Percentiles rank a stretch among this genome's conserved stretches.
Conservation (phyloP, 2,113 vertebrate genomes). For the Pelusios castaneus region DNA sequence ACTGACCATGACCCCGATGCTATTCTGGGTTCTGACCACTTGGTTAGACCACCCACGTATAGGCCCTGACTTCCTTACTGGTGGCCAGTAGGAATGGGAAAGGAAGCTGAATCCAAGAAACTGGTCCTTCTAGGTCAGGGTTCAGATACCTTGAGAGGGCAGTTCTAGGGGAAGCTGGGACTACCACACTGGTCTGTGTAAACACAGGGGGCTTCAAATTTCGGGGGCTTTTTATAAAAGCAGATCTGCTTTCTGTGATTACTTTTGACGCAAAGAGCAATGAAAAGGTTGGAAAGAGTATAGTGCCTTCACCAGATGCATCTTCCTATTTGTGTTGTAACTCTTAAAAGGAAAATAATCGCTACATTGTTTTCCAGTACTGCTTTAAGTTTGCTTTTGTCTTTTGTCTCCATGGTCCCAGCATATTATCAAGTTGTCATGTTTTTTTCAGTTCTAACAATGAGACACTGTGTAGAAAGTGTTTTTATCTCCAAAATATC, state of each 20-base stretch:
- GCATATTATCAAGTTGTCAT: conserved; percentile 12
- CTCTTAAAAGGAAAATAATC: conserved; percentile 24
- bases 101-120: not conserved
- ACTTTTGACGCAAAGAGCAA: not conserved
- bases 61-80: not conserved
- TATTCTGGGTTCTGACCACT: not conserved
- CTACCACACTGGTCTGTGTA: not conserved
- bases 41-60: not conserved
- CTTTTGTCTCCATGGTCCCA: conserved; percentile 6
- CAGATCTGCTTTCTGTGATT: not conserved
- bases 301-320: not conserved
- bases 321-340: not conserved
- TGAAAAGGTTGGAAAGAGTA: not conserved
- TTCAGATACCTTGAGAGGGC: not conserved
- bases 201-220: not conserved
- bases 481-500: not conserved
- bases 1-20: not conserved
- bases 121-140: not conserved
- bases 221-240: not conserved
- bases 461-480: not conserved
- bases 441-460: not conserved
- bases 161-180: not conserved
- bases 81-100: not conserved
- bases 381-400: conserved; percentile 19
- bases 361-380: not conserved